A percentile compares a stretch with the other conserved stretches of the same genome.
These are phyloP conservation scores for Ranitomeya variabilis DNA, from an alignment of 2,113 vertebrate genomes.

Conservation along the genomic window DNA sequence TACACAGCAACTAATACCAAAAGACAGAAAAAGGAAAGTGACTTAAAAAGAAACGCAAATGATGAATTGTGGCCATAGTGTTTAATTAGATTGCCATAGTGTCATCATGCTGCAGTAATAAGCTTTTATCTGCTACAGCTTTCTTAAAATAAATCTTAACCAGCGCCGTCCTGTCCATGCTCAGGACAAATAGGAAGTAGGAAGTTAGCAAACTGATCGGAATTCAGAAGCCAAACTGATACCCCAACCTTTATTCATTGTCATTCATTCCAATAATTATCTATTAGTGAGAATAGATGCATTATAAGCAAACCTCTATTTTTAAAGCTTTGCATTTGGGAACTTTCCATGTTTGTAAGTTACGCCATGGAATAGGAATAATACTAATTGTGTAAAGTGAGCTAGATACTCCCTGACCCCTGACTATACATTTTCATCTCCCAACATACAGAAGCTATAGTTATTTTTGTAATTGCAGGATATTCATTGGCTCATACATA, in stretches of 20 bases:
- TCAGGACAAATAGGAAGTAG: background rate
- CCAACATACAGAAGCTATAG: background rate
- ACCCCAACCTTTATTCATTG: background rate
- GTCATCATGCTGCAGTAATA: background rate
- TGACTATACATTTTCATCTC: background rate
- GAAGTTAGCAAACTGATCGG: background rate
- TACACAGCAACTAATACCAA: too few relatives aligned
- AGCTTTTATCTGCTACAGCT: background rate
- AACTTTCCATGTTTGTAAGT: background rate
- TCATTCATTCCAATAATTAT: too few relatives aligned
- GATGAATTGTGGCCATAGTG: too few relatives aligned
- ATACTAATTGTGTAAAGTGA: background rate
- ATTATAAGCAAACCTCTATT: background rate
- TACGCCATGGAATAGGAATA: constrained; percentile 7
- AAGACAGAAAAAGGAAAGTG: too few relatives aligned
- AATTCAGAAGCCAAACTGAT: background rate
- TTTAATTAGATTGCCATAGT: too few relatives aligned
- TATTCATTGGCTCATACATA: constrained; percentile 7
- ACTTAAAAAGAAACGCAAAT: too few relatives aligned
- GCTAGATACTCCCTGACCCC: background rate
- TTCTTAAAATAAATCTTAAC: background rate
- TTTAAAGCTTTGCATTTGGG: background rate
- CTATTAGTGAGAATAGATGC: background rate
- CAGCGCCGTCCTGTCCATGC: background rate
- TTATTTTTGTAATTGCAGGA: background rate